phyloP scores from a whole-genome alignment of 2,888 invertebrate genomes.

The Leucophenga montana region DNA sequence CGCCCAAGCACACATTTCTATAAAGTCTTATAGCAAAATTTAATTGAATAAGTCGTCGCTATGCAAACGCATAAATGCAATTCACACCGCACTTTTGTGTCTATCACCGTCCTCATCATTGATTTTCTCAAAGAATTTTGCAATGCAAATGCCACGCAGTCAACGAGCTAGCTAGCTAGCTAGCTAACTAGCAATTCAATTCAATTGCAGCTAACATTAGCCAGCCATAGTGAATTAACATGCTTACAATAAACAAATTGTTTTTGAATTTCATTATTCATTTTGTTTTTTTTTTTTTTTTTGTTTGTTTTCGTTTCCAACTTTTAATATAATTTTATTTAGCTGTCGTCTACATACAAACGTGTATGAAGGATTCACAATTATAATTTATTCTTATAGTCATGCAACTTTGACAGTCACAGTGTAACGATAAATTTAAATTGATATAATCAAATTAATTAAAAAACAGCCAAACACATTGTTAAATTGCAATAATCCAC shows the following conservation, averaged over 20 bases:
- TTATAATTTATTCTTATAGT: too few relatives aligned
- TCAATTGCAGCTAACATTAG: background rate
- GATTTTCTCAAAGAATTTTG: constrained; percentile 18
- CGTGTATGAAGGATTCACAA: too few relatives aligned
- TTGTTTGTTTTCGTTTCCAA: too few relatives aligned
- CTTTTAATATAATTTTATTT: too few relatives aligned
- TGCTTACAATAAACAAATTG: background rate
- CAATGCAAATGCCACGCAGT: constrained; percentile 24
- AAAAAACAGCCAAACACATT: too few relatives aligned
- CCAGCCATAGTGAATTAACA: background rate
- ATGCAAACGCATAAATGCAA: background rate
- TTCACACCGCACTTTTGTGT: background rate
- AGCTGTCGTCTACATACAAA: too few relatives aligned
- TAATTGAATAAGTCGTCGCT: constrained; percentile 22
- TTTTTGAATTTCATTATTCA: background rate
- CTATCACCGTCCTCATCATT: too few relatives aligned
- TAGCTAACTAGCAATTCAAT: background rate
- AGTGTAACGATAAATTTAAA: too few relatives aligned
- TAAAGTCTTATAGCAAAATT: background rate
- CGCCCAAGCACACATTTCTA: background rate
- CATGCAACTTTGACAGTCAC: too few relatives aligned
- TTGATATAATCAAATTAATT: too few relatives aligned
- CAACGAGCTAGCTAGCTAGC: background rate
- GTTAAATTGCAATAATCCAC: too few relatives aligned
- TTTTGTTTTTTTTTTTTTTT: too few relatives aligned